Conservation (phyloP, 92 coral and sea anemone genomes). For the Porites rus region DNA sequence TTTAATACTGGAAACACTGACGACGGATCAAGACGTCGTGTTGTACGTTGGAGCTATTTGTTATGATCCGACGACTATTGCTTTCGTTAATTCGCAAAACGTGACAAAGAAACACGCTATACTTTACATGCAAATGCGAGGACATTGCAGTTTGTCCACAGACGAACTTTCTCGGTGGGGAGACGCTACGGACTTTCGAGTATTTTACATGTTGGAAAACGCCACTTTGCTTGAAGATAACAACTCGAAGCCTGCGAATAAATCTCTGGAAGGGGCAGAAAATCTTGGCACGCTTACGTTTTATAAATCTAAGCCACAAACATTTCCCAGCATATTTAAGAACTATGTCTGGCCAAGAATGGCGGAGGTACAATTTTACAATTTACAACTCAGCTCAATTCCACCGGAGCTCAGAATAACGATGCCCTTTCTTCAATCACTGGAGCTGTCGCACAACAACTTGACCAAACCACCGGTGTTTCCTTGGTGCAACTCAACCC, state of each 20-base stretch:
- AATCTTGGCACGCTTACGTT: constrained; percentile 62
- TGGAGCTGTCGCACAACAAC: constrained; percentile 56
- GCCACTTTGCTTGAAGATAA: constrained; percentile 48
- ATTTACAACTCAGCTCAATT: constrained; percentile 43
- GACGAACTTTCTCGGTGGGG: constrained; percentile 67
- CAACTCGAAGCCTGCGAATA: constrained; percentile 6
- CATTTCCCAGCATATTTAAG: constrained; percentile 55
- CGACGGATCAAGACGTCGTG: neutral
- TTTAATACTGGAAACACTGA: constrained; percentile 13
- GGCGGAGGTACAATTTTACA: constrained; percentile 62
- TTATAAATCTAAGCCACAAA: constrained; percentile 18
- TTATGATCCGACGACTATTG: constrained; percentile 22
- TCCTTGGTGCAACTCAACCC: constrained; percentile 35
- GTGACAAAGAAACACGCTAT: constrained; percentile 61
- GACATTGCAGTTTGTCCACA: constrained; percentile 57
- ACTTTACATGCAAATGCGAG: constrained; percentile 32
- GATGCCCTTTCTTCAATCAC: constrained; percentile 77
- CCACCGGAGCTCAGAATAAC: constrained; percentile 43
- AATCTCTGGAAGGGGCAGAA: constrained; percentile 37
- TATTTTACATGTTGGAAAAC: constrained; percentile 36
- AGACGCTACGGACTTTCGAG: constrained; percentile 73
- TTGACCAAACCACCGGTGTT: constrained; percentile 66
- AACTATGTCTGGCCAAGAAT: constrained; percentile 66
- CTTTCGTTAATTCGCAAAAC: constrained; percentile 48
- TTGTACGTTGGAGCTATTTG: constrained; percentile 34